Base-by-base conservation (phyloP, 2,888 invertebrate genomes). In the Philonicus albiceps region DNA sequence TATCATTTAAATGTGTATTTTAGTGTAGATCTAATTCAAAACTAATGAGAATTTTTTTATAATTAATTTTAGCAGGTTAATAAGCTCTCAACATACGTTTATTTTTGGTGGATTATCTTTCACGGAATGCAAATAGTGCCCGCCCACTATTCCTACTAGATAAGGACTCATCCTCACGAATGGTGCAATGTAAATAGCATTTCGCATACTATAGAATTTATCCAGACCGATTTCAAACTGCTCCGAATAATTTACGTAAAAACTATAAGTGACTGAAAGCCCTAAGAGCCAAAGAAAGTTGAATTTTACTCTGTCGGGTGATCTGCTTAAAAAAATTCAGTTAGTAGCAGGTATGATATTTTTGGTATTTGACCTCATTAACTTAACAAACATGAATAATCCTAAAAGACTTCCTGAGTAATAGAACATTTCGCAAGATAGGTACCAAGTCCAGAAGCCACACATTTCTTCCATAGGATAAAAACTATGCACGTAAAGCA, bases 381-480 rank as follows among this genome's bases (percentile, higher is more conserved):
- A 81, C 81, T 81, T 81, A 0, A 34, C 11, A 34, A 19, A 64
- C 3, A 34, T 31, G n/a, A 81, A 81, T 13, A 81, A 53, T 8
- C 55, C 81, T 3, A 81, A 1, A n/a, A 81, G 81, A 34, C 27
- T 34, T 8, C 19, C 55, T 16, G 34, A 40, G 22, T 31, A 81
- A 64, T 81, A 81, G 7, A 64, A 2, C 81, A 81, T 81, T 55
- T 81, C 81, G 27, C 30, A 31, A 8, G 81, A 81, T 34, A 81
- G 37, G 19, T 81, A 81, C 81, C 81, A 81, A 3, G 64, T 31
- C 81, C 81, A 81, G 13, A 22, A 16, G 0, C 19, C 81, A 37
- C 81, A 81, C 55, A 81, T 81, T 37, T 81, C 34, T 1, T 81
- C 81, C 27, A 55, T 31, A 3, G 55, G n/a, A 19, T 34, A 55